phyloP scores from a whole-genome alignment of 35 echinoderm and acorn worm species.

The Ophioderma brevispina region DNA sequence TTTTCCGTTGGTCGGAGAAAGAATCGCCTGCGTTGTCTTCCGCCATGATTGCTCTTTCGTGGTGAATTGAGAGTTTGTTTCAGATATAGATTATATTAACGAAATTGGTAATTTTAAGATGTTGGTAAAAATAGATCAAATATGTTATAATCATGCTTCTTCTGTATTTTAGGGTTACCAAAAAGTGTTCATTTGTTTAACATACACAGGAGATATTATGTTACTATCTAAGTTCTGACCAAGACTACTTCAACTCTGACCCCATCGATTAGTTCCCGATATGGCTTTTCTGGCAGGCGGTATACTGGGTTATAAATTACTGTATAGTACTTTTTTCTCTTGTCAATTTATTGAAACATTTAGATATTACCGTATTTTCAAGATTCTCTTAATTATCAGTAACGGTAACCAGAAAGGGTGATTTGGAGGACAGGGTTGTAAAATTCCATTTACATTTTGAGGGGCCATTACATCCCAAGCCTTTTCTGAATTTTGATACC shows the following conservation, averaged over 20 bases:
- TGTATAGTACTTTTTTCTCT: not conserved
- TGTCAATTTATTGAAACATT: not conserved
- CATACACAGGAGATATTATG: not conserved
- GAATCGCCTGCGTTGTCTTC: conserved; percentile 24
- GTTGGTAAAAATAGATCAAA: too few relatives aligned
- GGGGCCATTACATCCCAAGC: not conserved
- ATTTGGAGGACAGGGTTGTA: not conserved
- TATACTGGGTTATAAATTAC: not conserved
- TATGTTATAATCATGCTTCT: not conserved
- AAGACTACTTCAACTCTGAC: not conserved
- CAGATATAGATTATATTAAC: too few relatives aligned
- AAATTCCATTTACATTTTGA: not conserved
- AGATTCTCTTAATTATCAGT: not conserved
- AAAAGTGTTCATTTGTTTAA: not conserved
- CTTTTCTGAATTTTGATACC: not conserved
- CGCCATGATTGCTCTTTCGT: conserved; percentile 27
- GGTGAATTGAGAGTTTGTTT: too few relatives aligned
- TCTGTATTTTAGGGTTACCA: not conserved
- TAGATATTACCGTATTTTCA: not conserved
- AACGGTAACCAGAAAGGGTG: not conserved
- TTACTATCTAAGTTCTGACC: not conserved
- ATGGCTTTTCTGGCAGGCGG: not conserved
- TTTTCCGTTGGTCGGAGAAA: conserved; percentile 46
- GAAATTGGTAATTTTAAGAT: too few relatives aligned
- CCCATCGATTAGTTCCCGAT: not conserved